Evolutionary conservation across 2,888 invertebrate genomes (phyloP), one percentile per base, ranked within the genome.

Genomic region (Agrochola macilenta): DNA sequence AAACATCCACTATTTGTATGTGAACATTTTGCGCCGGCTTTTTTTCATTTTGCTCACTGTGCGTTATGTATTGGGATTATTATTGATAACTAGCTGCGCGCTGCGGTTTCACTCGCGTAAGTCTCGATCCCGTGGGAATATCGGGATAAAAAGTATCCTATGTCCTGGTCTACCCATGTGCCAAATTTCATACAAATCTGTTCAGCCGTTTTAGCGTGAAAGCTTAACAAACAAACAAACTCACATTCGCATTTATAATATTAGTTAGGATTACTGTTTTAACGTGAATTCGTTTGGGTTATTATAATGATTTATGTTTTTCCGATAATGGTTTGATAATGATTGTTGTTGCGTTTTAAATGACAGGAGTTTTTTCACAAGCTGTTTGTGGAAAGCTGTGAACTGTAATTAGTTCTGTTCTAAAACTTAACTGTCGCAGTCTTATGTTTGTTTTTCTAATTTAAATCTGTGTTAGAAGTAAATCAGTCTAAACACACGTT

Each of bases 1-100:
- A 95, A 94, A 95, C 92, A 94, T 89, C 89, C 90, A 91, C 90
- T 93, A 91, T 93, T 94, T 92, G 92, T 90, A 83, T 87, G 87
- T 87, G 88, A 90, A 89, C 89, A 91, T 88, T 88, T 78, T 84
- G 76, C 75, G 57, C 64, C 58, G 61, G 81, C 83, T 88, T 87
- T 86, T n/a, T 85, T 63, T 74, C 20, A 72, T 85, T 79, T 79
- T 68, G 57, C 60, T 30, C 61, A 12, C 64, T n/a, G 76, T 71
- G 26, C 46, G 23, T 61, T 68, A 80, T 81, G 69, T 76, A 79
- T 80, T 73, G 35, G n/a, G 69, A 79, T 75, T 78, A 83, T 75
- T 78, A 81, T 54, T 75, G 72, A 63, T 74, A 69, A 82, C 76
- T 4, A 35, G 35, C 35, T 35, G 35, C 35, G 35, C 35, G 2